Conservation (phyloP, 2,797 vertebrate species). For the Pipistrellus kuhlii region DNA sequence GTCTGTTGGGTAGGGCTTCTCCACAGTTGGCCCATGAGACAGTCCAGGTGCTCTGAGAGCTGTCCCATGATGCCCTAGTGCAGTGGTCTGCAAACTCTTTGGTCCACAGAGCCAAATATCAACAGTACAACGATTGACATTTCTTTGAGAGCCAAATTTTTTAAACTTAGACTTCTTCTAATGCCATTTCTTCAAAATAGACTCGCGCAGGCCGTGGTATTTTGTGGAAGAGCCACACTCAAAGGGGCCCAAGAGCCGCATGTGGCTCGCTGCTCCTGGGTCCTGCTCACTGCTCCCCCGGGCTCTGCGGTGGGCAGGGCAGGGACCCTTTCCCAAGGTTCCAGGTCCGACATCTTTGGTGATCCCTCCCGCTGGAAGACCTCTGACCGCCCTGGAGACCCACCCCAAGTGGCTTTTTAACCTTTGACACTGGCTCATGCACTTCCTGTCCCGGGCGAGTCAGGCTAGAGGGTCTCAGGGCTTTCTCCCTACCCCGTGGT, state of each 20-base stretch:
- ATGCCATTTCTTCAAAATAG: too few species aligned
- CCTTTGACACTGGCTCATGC: conserved; percentile 69
- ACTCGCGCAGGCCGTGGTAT: too few species aligned
- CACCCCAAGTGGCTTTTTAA: conserved; percentile 61
- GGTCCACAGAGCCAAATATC: too few species aligned
- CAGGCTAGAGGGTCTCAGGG: neutral
- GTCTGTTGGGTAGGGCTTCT: neutral
- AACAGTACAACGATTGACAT: too few species aligned
- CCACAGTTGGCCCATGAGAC: neutral
- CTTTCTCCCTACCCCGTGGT: conserved; percentile 44
- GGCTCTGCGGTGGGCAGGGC: neutral
- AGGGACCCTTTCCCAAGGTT: neutral
- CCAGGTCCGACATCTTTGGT: neutral
- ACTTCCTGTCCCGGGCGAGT: conserved; percentile 64
- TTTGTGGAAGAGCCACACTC: too few species aligned
- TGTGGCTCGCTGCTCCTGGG: neutral
- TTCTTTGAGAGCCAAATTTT: too few species aligned
- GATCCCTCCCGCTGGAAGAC: neutral
- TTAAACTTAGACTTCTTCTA: too few species aligned
- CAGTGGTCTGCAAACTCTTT: too few species aligned
- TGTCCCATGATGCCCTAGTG: neutral
- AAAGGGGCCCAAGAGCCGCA: too few species aligned
- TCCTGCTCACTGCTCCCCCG: neutral
- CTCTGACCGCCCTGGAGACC: neutral
- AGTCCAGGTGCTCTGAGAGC: neutral